Conservation (phyloP, 2,888 invertebrate species). For the Melangyna quadrimaculata region DNA sequence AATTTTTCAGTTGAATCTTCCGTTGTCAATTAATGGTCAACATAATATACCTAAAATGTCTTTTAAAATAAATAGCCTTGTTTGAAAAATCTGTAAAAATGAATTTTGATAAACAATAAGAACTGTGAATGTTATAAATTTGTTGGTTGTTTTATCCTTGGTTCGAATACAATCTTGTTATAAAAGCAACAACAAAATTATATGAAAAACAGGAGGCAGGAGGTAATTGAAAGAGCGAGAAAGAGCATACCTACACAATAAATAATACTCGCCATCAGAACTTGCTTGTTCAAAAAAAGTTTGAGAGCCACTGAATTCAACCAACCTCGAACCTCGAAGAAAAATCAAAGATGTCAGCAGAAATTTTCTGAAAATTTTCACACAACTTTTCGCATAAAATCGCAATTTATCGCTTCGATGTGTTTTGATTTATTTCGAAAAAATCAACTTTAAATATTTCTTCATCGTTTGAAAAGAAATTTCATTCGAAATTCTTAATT, state of each 20-base stretch:
- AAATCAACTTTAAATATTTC: constrained; percentile 65
- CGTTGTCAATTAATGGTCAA: neutral
- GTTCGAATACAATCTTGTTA: neutral
- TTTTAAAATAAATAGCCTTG: too few relatives aligned
- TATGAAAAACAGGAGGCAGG: constrained; percentile 61
- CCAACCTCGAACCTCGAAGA: constrained; percentile 63
- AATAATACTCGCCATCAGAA: constrained; percentile 54
- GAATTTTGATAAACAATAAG: too few relatives aligned
- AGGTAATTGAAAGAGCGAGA: constrained; percentile 62
- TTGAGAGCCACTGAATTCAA: constrained; percentile 58
- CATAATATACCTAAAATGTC: too few relatives aligned
- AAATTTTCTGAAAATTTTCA: constrained; percentile 72
- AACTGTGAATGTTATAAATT: neutral
- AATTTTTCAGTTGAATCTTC: neutral
- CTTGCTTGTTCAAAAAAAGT: constrained; percentile 56
- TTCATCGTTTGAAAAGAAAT: constrained; percentile 41
- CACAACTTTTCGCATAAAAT: constrained; percentile 58
- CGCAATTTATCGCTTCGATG: constrained; percentile 3
- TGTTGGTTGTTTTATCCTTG: neutral
- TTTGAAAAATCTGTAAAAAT: too few relatives aligned
- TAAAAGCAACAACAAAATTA: neutral
- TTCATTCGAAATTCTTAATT: constrained; percentile 23
- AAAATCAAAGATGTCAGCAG: constrained; percentile 73
- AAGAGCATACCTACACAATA: constrained; percentile 49
- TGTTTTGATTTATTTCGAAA: constrained; percentile 22